Evolutionary conservation across 2,888 invertebrate species (phyloP), one percentile per base, ranked within the genome.

Genomic region (Platynereis dumerilii): DNA sequence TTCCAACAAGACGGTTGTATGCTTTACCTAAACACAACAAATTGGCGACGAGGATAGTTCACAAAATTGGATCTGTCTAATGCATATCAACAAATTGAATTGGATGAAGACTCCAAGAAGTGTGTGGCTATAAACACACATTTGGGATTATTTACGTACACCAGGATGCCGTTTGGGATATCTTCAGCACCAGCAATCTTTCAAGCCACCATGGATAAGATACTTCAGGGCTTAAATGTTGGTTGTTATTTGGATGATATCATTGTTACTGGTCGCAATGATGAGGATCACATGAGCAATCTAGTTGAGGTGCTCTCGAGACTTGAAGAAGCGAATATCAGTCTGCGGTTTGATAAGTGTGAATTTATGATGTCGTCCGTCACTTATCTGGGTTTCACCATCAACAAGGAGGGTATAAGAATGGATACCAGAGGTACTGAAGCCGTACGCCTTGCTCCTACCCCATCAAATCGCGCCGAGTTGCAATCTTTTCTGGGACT

Each of bases 131-230:
- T 60, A 22, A 48, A 45, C n/a, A 60, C 60, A n/a, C 29, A 26
- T 1, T 26, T 20, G 27, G 60, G 60, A 2, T 29, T 60, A 2
- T 60, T 34, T 20, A 17, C 29, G 1, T 60, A 53, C 34, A 60
- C 26, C 26, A 27, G 60, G 12, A n/a, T 60, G 7, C 60, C 60
- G 2, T 60, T 29, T 29, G 54, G 60, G 2, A 54, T 60, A 10
- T 39, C 42, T n/a, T 60, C 60, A 3, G 60, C 53, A 2, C 60
- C 60, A 20, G 60, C 52, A 10, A 60, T 60, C 15, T 60, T 60
- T 29, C 53, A 60, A 28, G 15, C 53, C 10, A 34, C 39, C 7
- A 60, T 60, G 22, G 52, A 52, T 20, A 22, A 26, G 2, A n/a
- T 60, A 22, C 60, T 60, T 10, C 53, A 53, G 20, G 60, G 39